A percentile compares a stretch with the other conserved stretches of the same genome.
phyloP scores from a whole-genome alignment of 2,888 invertebrate genomes.

The Apocheima hispidaria region DNA sequence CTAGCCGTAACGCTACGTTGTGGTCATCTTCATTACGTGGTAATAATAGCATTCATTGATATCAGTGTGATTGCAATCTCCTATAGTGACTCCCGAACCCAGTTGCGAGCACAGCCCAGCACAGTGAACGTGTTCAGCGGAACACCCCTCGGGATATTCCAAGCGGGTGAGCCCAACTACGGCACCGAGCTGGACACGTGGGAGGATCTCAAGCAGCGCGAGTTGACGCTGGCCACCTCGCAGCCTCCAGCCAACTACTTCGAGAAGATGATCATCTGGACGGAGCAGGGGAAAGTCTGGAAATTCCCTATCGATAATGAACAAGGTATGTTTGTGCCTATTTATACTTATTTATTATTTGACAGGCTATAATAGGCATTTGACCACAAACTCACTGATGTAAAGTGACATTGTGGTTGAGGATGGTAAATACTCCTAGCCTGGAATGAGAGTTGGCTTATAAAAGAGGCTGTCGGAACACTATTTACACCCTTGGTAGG shows the following conservation, averaged over 20 bases:
- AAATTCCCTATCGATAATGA: constrained; percentile 99
- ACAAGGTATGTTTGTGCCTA: constrained; percentile 88
- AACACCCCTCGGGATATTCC: constrained; percentile 89
- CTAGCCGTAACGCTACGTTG: too few relatives aligned
- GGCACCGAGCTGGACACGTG: constrained; percentile 87
- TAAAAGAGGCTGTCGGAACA: too few relatives aligned
- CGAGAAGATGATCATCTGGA: constrained; percentile 97
- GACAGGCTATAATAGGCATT: too few relatives aligned
- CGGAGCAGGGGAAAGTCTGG: constrained; percentile 97
- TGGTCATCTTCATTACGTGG: too few relatives aligned
- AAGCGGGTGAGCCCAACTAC: constrained; percentile 64
- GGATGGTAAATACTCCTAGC: too few relatives aligned
- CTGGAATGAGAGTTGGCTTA: too few relatives aligned
- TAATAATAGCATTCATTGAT: too few relatives aligned
- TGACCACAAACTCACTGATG: too few relatives aligned
- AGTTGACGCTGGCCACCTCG: constrained; percentile 88
- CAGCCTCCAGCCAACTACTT: constrained; percentile 95
- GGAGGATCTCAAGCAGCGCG: constrained; percentile 88
- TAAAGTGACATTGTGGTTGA: too few relatives aligned
- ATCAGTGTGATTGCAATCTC: not conserved
- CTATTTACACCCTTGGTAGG: too few relatives aligned
- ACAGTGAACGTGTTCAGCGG: constrained; percentile 88
- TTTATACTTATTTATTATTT: too few relatives aligned
- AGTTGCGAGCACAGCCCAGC: constrained; percentile 50
- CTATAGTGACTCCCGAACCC: not conserved